These are phyloP conservation scores for Phrynocephalus guinanensis DNA, from an alignment of 2,797 vertebrate genomes.

Conservation along the genomic window DNA sequence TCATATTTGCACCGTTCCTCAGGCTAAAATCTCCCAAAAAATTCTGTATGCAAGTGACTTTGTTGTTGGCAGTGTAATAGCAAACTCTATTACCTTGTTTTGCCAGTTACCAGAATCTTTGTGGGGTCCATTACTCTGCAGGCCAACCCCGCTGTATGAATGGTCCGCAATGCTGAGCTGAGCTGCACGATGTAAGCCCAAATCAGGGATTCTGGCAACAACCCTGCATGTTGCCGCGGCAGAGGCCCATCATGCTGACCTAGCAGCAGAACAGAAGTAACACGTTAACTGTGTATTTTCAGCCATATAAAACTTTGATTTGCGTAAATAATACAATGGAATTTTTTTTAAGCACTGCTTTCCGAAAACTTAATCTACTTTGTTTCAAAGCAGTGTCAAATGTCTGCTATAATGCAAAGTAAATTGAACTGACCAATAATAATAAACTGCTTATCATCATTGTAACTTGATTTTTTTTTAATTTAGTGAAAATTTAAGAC, in stretches of 20 bases:
- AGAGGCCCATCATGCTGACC: slow-evolving; percentile 97
- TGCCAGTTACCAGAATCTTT: slow-evolving; percentile 98
- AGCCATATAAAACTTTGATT: not conserved
- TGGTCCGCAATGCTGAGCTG: slow-evolving; percentile 94
- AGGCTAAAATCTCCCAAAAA: not conserved
- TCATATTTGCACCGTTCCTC: not conserved
- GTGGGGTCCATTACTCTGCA: slow-evolving; percentile 99
- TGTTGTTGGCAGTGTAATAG: not conserved
- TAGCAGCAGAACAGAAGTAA: slow-evolving; percentile 63
- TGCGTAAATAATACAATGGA: too few species aligned
- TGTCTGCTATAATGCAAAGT: not conserved
- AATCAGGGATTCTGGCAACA: slow-evolving; percentile 96
- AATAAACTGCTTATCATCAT: not conserved
- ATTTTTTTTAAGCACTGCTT: not conserved
- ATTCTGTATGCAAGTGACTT: not conserved
- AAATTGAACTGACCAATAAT: not conserved
- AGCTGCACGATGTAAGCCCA: slow-evolving; percentile 99
- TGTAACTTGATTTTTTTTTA: not conserved
- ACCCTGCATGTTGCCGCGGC: slow-evolving; percentile 94
- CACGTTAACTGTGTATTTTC: slow-evolving; percentile 16
- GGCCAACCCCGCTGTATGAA: slow-evolving; percentile 96
- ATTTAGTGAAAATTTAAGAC: not conserved
- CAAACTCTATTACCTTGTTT: slow-evolving; percentile 87
- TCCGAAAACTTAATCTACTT: not conserved
- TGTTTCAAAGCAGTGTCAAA: not conserved